Evolutionary conservation across 2,888 invertebrate genomes (phyloP).

Genomic region (Chloromyia formosa): DNA sequence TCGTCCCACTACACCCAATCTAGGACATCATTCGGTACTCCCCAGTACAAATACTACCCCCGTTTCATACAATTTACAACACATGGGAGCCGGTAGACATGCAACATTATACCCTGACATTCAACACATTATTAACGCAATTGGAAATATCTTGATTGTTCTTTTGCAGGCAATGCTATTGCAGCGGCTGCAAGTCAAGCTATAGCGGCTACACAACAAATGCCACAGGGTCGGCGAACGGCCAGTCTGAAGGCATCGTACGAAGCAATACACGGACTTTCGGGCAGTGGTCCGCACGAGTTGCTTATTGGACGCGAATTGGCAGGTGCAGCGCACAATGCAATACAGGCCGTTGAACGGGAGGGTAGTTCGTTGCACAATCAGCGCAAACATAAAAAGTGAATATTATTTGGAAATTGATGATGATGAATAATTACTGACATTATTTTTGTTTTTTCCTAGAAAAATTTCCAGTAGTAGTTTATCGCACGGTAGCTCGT

Average conservation of each 20-base stretch:
- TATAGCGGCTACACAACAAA: constrained; percentile 94
- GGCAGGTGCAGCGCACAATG: constrained; percentile 77
- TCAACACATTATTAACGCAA: not conserved
- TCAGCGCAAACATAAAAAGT: constrained; percentile 73
- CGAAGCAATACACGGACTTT: constrained; percentile 81
- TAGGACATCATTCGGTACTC: constrained; percentile 58
- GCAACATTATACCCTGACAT: not conserved
- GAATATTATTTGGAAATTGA: constrained; percentile 45
- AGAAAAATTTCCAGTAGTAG: constrained; percentile 59
- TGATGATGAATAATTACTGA: too few relatives aligned
- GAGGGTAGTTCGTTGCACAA: constrained; percentile 67
- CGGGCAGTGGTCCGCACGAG: constrained; percentile 70
- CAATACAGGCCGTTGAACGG: constrained; percentile 73
- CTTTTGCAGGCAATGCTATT: constrained; percentile 75
- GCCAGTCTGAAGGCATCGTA: constrained; percentile 95
- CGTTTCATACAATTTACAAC: constrained; percentile 77
- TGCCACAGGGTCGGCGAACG: constrained; percentile 93
- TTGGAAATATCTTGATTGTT: not conserved
- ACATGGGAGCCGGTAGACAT: constrained; percentile 79
- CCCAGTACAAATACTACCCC: constrained; percentile 55
- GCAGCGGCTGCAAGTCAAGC: constrained; percentile 96
- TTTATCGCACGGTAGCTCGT: constrained; percentile 42
- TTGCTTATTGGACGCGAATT: constrained; percentile 76
- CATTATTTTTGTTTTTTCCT: not conserved
- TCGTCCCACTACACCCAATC: constrained; percentile 55